Percentiles rank a stretch among this genome's conserved stretches.
Conservation (phyloP, 2,888 invertebrate species). For the Eristalis intricaria region DNA sequence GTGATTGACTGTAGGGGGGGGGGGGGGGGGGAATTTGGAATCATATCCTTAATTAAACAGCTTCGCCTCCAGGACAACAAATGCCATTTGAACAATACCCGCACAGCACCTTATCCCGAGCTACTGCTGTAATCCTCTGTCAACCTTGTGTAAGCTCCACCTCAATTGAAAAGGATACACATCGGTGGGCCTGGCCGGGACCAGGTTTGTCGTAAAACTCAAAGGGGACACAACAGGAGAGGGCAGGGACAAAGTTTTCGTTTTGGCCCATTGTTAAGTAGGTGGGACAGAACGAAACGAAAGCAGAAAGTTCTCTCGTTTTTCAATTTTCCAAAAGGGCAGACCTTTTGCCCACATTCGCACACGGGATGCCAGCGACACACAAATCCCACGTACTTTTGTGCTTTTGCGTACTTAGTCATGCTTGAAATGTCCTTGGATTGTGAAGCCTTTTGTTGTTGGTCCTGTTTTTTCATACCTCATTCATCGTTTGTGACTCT, state of each 20-base stretch:
- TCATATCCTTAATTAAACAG: conserved; percentile 26
- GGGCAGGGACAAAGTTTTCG: conserved; percentile 33
- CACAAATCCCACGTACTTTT: conserved; percentile 27
- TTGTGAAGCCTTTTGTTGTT: conserved; percentile 37
- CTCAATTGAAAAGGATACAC: no score
- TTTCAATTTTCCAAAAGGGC: conserved; percentile 46
- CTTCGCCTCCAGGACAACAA: conserved; percentile 36
- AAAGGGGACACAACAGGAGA: no score
- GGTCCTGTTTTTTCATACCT: neutral
- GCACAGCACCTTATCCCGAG: conserved; percentile 55
- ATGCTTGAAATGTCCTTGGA: conserved; percentile 46
- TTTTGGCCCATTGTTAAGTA: conserved; percentile 25
- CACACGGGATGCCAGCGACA: neutral
- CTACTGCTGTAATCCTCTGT: conserved; percentile 60
- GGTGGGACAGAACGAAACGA: neutral
- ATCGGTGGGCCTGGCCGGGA: neutral
- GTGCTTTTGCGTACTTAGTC: conserved; percentile 45
- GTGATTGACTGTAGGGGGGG: neutral
- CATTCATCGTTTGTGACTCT: neutral
- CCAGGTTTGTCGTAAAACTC: neutral
- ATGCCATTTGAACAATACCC: conserved; percentile 45
- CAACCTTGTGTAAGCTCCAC: conserved; percentile 50
- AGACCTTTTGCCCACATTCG: neutral
- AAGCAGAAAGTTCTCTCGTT: conserved; percentile 38
- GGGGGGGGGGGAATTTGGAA: neutral